phyloP scores from a whole-genome alignment of 2,113 vertebrate genomes.

The Aramus guarauna region DNA sequence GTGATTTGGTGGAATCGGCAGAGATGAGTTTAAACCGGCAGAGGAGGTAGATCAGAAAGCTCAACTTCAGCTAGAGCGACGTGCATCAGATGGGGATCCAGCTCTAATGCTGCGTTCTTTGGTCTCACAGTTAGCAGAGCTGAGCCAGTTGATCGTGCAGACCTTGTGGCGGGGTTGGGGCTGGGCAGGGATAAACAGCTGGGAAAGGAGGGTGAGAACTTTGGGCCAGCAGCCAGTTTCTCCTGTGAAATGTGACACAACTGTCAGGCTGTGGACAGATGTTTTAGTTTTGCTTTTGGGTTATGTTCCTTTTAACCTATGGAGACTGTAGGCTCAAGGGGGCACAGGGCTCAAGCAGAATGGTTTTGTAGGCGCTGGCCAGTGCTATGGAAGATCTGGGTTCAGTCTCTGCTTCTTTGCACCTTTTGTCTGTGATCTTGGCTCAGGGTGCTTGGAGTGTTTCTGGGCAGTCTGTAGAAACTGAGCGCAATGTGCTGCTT shows the following conservation, averaged over 20 bases:
- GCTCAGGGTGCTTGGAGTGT: background rate
- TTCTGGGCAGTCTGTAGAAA: background rate
- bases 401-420: background rate
- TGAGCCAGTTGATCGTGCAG: background rate
- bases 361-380: background rate
- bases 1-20: fast-evolving
- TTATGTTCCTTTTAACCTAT: background rate
- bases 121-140: background rate
- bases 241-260: background rate
- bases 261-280: background rate
- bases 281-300: background rate
- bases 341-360: background rate
- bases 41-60: background rate
- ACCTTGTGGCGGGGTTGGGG: background rate
- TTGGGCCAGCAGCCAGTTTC: background rate
- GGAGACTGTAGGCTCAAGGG: background rate
- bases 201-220: background rate
- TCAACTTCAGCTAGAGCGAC: background rate
- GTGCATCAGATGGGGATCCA: background rate
- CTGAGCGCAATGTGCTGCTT: fast-evolving
- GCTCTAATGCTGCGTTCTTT: background rate
- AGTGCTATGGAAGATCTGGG: background rate
- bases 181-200: background rate
- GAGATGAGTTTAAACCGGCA: background rate
- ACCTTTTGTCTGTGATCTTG: background rate